These are phyloP conservation scores for Sebastes diaconus DNA, from an alignment of 2,797 vertebrate genomes.

Conservation along the genomic window DNA sequence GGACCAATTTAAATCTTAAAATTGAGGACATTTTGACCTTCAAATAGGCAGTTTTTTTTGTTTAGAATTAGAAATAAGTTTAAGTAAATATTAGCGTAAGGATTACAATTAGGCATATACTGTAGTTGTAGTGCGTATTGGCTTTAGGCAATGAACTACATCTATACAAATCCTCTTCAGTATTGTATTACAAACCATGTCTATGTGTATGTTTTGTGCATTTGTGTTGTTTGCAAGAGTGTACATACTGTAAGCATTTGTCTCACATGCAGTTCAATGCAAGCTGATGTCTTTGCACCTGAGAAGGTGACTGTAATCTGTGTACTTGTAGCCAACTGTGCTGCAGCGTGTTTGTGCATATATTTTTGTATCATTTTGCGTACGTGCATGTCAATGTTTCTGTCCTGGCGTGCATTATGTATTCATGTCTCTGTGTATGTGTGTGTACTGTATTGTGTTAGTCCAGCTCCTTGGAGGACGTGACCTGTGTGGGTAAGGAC, in stretches of 20 bases:
- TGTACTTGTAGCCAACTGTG: constrained; percentile 5
- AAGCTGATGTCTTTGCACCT: constrained; percentile 16
- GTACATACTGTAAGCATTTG: not conserved
- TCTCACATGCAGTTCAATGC: not conserved
- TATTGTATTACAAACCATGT: not conserved
- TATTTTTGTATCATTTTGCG: constrained; percentile 3
- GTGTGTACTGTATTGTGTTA: constrained; percentile 62
- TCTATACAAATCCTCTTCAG: not conserved
- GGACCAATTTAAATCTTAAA: constrained; percentile 3
- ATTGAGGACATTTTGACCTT: constrained; percentile 13
- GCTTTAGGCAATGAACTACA: not conserved
- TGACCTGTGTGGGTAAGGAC: constrained; percentile 88
- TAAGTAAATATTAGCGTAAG: not conserved
- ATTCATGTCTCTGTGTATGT: constrained; percentile 24
- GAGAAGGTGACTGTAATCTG: constrained; percentile 18
- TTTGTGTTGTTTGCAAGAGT: not conserved
- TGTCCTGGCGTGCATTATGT: constrained; percentile 10
- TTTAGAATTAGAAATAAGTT: not conserved
- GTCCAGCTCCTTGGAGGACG: constrained; percentile 80
- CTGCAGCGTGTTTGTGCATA: not conserved
- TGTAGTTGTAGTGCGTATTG: not conserved
- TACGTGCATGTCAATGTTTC: constrained; percentile 32
- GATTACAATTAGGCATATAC: not conserved
- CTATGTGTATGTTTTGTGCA: not conserved
- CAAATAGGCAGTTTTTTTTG: not conserved